Evolutionary conservation across 2,113 vertebrate genomes (phyloP).

Genomic region (Danionella cerebrum): DNA sequence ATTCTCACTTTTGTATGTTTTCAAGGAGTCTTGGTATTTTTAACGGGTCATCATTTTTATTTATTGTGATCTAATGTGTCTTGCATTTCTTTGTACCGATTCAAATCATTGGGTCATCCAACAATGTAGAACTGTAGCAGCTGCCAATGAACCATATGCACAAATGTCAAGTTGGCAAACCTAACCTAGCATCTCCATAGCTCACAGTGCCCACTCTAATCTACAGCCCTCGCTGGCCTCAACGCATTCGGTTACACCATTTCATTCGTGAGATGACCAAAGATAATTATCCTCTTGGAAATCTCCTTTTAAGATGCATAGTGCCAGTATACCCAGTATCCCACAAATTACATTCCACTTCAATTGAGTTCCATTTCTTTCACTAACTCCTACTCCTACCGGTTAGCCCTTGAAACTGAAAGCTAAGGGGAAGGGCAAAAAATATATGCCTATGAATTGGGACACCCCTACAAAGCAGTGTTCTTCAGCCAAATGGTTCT

Average conservation of each 20-base stretch:
- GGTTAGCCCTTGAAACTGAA: too few species aligned
- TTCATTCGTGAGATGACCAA: background rate
- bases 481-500: too few species aligned
- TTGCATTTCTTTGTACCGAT: background rate
- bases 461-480: too few species aligned
- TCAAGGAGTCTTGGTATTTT: slow-evolving; percentile 27
- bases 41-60: slow-evolving; percentile 31
- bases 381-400: too few species aligned
- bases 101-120: background rate
- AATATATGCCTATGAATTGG: too few species aligned
- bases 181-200: background rate
- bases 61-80: background rate
- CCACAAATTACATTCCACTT: too few species aligned
- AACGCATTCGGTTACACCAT: background rate
- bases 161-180: slow-evolving; percentile 26
- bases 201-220: background rate
- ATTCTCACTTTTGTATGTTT: slow-evolving; percentile 48
- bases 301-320: background rate
- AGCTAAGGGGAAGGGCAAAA: too few species aligned
- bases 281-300: background rate
- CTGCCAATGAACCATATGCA: slow-evolving; percentile 41
- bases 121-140: slow-evolving; percentile 37
- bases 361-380: too few species aligned
- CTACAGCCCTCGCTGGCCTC: background rate
- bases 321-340: background rate